These are phyloP conservation scores for Nannoperca obscura DNA, from an alignment of 2,797 vertebrate species.

Conservation along the genomic window DNA sequence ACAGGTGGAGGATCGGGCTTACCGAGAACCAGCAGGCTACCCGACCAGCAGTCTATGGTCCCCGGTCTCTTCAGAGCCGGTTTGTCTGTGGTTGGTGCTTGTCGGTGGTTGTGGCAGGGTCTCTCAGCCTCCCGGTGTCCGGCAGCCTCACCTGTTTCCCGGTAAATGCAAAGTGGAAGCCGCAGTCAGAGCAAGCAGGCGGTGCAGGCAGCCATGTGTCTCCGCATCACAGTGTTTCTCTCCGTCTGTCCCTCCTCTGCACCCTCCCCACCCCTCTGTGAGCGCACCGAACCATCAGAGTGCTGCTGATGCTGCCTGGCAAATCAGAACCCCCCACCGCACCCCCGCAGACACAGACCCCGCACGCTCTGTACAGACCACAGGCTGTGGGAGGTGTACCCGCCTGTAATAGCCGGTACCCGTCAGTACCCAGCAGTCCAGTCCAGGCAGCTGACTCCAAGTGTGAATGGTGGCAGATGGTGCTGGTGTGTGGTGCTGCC, in stretches of 20 bases:
- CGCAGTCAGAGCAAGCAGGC: conserved; percentile 53
- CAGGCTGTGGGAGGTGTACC: conserved; percentile 13
- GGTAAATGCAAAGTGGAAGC: conserved; percentile 32
- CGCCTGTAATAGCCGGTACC: neutral
- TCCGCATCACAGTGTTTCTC: conserved; percentile 33
- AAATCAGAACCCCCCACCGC: conserved; percentile 25
- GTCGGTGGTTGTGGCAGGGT: conserved; percentile 25
- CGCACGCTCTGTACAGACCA: conserved; percentile 10
- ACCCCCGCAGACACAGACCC: conserved; percentile 1
- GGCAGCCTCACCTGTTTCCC: conserved; percentile 5
- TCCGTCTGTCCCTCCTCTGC: conserved; percentile 7
- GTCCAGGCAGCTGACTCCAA: conserved; percentile 32
- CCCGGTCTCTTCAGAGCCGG: neutral
- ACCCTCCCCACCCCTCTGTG: conserved; percentile 26
- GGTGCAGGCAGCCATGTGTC: conserved; percentile 58
- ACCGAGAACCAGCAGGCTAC: conserved; percentile 39
- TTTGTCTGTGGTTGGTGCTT: conserved; percentile 1
- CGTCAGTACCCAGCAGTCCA: conserved; percentile 17
- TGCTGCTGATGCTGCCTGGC: conserved; percentile 37
- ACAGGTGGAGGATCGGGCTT: conserved; percentile 42
- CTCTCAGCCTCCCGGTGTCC: conserved; percentile 36
- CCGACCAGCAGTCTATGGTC: neutral
- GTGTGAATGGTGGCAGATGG: conserved; percentile 77
- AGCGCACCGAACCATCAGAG: conserved; percentile 20
- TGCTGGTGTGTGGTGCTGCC: conserved; percentile 60